Evolutionary conservation across 2,888 invertebrate species (phyloP).

Genomic region (Pollenia griseotomentosa): DNA sequence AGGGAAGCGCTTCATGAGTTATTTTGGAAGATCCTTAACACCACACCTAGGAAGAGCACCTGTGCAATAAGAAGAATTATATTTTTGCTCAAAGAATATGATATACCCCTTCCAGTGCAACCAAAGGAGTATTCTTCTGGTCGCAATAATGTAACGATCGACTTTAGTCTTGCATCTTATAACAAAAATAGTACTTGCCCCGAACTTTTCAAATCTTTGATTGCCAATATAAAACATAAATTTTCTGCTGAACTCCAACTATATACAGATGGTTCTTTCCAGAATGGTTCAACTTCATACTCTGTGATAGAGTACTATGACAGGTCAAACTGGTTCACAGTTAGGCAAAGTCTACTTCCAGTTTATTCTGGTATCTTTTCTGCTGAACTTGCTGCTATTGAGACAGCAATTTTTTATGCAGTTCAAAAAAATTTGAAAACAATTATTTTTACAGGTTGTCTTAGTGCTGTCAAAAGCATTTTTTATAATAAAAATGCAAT

Average conservation of each 20-base stretch:
- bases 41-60: not conserved
- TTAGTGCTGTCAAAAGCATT: conserved; percentile 1
- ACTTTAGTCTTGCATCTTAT: not conserved
- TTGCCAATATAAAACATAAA: too few relatives aligned
- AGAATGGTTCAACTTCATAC: too few relatives aligned
- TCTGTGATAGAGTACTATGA: not conserved
- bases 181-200: not conserved
- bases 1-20: not conserved
- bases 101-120: not conserved
- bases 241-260: too few relatives aligned
- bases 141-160: not conserved
- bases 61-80: not conserved
- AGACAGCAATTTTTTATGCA: conserved; percentile 7
- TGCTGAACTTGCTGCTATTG: conserved; percentile 29
- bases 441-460: conserved; percentile 16
- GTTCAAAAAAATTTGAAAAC: not conserved
- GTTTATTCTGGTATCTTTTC: conserved; percentile 12
- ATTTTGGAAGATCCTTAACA: too few relatives aligned
- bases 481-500: not conserved
- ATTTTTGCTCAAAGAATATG: not conserved
- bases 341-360: not conserved
- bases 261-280: too few relatives aligned
- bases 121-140: not conserved
- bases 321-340: too few relatives aligned
- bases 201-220: not conserved